These are phyloP conservation scores for Brenthis hecate DNA, from an alignment of 2,888 invertebrate genomes.

Conservation along the genomic window DNA sequence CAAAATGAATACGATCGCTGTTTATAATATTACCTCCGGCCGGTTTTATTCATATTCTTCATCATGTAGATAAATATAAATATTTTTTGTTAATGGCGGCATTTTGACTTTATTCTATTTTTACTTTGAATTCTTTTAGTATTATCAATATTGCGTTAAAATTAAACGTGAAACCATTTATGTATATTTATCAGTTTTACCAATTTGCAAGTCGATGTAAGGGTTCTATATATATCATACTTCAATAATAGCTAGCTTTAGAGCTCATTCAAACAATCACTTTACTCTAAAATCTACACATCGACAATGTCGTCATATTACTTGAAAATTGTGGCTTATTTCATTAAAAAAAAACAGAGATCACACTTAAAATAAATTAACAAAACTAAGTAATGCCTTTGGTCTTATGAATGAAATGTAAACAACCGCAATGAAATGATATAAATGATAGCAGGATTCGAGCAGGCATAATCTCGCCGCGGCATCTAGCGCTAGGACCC, in stretches of 20 bases:
- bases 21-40: slow-evolving; percentile 61
- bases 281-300: no score
- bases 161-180: neutral
- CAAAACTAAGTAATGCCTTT: slow-evolving; percentile 35
- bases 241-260: no score
- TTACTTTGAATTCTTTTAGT: slow-evolving; percentile 10
- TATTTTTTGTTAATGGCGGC: slow-evolving; percentile 23
- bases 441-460: slow-evolving; percentile 70
- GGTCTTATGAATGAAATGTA: slow-evolving; percentile 69
- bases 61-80: slow-evolving; percentile 31
- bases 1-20: slow-evolving; percentile 69
- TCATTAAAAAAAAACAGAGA: slow-evolving; percentile 5
- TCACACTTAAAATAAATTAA: slow-evolving; percentile 10
- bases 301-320: neutral
- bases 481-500: slow-evolving; percentile 64
- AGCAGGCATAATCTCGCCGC: slow-evolving; percentile 64
- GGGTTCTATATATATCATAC: no score
- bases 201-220: no score
- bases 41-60: slow-evolving; percentile 50
- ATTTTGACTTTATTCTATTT: slow-evolving; percentile 20
- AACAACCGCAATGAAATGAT: slow-evolving; percentile 78
- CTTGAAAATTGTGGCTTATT: neutral
- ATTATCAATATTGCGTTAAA: neutral
- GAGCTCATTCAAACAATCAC: no score
- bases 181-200: no score